phyloP scores from a whole-genome alignment of 2,113 vertebrate species.

The Brachionichthys hirsutus region DNA sequence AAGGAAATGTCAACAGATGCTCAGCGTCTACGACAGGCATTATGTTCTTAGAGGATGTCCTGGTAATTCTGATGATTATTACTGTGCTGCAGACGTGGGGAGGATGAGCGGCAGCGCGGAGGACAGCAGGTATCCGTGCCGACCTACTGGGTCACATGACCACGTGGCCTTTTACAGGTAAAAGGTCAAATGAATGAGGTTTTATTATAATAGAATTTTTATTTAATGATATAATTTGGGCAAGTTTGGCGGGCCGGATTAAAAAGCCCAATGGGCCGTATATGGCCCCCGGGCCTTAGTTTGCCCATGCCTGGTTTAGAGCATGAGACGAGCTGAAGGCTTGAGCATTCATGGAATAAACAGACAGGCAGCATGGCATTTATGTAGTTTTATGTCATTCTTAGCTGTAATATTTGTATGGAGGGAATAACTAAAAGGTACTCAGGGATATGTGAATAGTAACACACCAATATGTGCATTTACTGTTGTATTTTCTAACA shows the following conservation, averaged over 20 bases:
- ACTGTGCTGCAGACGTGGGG: constrained; percentile 27
- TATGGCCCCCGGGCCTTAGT: constrained; percentile 34
- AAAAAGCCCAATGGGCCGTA: no score
- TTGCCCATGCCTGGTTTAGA: no score
- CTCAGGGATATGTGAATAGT: constrained; percentile 37
- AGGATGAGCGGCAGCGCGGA: constrained; percentile 11
- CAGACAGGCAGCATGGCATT: not conserved
- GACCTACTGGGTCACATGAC: constrained; percentile 30
- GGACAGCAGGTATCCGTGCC: constrained; percentile 57
- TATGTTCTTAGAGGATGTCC: constrained; percentile 82
- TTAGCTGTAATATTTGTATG: constrained; percentile 1
- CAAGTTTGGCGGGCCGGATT: no score
- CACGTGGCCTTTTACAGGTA: no score
- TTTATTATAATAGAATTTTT: no score
- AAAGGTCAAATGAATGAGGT: no score
- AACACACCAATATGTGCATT: constrained; percentile 50
- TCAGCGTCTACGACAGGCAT: constrained; percentile 80
- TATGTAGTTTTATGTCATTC: not conserved
- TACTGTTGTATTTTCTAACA: constrained; percentile 67
- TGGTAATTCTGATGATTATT: constrained; percentile 71
- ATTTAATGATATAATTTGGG: no score
- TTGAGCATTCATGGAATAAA: constrained; percentile 14
- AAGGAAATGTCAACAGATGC: constrained; percentile 84
- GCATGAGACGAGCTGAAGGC: constrained; percentile 3
- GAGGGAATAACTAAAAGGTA: constrained; percentile 25